Percentiles rank a stretch among this genome's conserved stretches.
phyloP scores from a whole-genome alignment of 2,113 vertebrate species.

The Rhynchomys soricoides region DNA sequence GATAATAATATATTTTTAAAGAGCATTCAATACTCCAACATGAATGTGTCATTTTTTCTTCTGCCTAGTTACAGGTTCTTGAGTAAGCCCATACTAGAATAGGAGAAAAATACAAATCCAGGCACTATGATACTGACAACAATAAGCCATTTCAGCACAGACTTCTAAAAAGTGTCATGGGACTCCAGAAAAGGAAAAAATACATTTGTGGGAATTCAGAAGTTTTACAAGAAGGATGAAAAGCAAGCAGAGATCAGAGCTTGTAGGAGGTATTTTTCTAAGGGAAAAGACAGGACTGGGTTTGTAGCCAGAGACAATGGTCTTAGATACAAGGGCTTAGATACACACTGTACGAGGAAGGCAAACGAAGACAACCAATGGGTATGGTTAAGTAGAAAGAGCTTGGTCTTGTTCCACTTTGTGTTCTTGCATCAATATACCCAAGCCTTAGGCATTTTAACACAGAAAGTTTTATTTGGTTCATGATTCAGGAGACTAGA shows the following conservation, averaged over 20 bases:
- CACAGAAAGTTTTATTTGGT: neutral
- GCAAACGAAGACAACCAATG: neutral
- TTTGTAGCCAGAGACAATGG: neutral
- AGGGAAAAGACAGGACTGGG: neutral
- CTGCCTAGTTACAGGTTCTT: neutral
- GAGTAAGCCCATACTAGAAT: neutral
- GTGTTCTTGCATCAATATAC: neutral
- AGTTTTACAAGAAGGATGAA: slow-evolving; percentile 35
- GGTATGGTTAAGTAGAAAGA: neutral
- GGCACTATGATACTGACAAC: neutral
- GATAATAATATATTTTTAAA: neutral
- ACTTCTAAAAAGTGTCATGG: neutral
- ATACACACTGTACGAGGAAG: neutral
- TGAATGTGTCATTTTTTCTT: neutral
- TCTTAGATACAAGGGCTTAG: neutral
- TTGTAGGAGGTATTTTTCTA: neutral
- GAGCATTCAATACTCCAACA: neutral
- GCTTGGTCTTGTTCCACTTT: neutral
- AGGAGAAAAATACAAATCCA: slow-evolving; percentile 3
- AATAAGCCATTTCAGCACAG: neutral
- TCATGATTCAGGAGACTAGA: neutral
- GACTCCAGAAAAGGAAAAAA: neutral
- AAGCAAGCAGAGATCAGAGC: neutral
- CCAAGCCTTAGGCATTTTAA: neutral
- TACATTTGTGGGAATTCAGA: neutral